These are phyloP conservation scores for Oxyscelio sp. DNA, from an alignment of 2,888 invertebrate genomes.

Conservation along the genomic window DNA sequence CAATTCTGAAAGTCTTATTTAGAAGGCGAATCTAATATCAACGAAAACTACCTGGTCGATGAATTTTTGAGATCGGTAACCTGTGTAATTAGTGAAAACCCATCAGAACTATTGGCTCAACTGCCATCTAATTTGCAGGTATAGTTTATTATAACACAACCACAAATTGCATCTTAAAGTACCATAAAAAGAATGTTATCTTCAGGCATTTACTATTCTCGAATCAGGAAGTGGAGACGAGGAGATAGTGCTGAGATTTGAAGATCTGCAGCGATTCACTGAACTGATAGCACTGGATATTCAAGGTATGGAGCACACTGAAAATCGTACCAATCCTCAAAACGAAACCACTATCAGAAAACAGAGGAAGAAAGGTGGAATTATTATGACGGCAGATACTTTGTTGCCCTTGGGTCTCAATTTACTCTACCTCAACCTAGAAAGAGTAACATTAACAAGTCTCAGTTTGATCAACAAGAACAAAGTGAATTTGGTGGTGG, in stretches of 20 bases:
- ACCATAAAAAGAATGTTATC: constrained; percentile 10
- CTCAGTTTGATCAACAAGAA: constrained; percentile 77
- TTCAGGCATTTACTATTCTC: constrained; percentile 83
- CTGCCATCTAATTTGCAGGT: constrained; percentile 84
- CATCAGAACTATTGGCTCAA: constrained; percentile 79
- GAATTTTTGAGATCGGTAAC: constrained; percentile 84
- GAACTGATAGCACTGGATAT: constrained; percentile 90
- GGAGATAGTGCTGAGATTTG: constrained; percentile 85
- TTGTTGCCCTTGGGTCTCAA: constrained; percentile 81
- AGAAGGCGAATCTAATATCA: constrained; percentile 51
- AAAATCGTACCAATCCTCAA: constrained; percentile 66
- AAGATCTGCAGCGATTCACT: constrained; percentile 88
- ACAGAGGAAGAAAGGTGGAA: constrained; percentile 73
- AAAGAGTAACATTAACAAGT: constrained; percentile 82
- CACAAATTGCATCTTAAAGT: neutral
- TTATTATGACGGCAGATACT: constrained; percentile 83
- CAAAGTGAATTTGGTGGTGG: constrained; percentile 83
- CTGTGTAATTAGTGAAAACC: constrained; percentile 81
- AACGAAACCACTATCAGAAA: constrained; percentile 57
- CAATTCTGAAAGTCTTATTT: constrained; percentile 44
- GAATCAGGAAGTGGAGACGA: constrained; percentile 82
- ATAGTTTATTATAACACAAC: neutral
- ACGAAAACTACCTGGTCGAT: constrained; percentile 76
- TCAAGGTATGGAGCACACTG: constrained; percentile 88
- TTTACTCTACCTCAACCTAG: constrained; percentile 83